Evolutionary conservation across 2,113 vertebrate species (phyloP).

Genomic region (Vidua chalybeata): DNA sequence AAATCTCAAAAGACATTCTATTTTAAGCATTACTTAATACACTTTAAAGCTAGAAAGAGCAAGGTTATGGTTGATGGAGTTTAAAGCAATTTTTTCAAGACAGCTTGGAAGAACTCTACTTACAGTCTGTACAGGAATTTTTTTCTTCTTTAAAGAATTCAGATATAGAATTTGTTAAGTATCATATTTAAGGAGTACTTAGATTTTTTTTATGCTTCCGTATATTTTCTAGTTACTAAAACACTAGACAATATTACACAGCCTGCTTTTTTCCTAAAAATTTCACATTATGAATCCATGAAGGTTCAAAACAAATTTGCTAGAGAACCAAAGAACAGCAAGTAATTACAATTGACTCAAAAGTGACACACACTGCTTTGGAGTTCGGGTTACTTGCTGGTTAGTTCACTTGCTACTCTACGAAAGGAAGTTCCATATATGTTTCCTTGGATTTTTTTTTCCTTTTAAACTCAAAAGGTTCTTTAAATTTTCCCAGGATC

Average conservation of each 20-base stretch:
- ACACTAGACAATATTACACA: background rate
- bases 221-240: background rate
- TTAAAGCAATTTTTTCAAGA: background rate
- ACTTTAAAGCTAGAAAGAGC: background rate
- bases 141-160: background rate
- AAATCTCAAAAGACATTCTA: background rate
- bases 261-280: background rate
- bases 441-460: background rate
- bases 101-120: background rate
- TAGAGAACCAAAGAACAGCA: background rate
- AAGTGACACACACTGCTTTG: background rate
- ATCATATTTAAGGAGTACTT: background rate
- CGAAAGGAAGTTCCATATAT: background rate
- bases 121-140: background rate
- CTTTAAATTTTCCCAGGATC: background rate
- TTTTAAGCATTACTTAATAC: constrained; percentile 1
- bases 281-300: background rate
- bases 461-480: background rate
- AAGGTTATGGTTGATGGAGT: background rate
- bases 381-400: background rate
- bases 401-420: background rate
- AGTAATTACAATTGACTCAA: background rate
- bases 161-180: background rate
- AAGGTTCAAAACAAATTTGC: background rate
- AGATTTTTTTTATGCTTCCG: background rate